A percentile compares a stretch with the other conserved stretches of the same genome.
Conservation (phyloP, 2,797 vertebrate species). For the Melanogrammus aeglefinus region DNA sequence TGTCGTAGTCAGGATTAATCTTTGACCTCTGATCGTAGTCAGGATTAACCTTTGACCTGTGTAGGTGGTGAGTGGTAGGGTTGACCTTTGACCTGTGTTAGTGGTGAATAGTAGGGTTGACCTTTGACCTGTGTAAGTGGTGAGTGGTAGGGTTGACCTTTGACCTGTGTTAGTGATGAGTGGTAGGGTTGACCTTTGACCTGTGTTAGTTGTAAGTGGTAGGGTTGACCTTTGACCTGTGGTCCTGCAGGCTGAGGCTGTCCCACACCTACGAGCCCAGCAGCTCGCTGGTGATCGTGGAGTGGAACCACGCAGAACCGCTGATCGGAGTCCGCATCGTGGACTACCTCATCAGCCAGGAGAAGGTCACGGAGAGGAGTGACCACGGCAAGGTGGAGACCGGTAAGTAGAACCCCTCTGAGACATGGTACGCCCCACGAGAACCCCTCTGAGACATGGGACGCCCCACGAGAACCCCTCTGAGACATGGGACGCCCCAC, state of each 20-base stretch:
- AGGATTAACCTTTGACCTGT: background rate
- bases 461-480: too few relatives aligned
- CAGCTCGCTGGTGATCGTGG: conserved; percentile 93
- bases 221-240: background rate
- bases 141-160: too few relatives aligned
- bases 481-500: too few relatives aligned
- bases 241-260: conserved; percentile 80
- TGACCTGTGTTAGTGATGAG: too few relatives aligned
- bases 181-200: background rate
- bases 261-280: conserved; percentile 92
- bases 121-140: too few relatives aligned
- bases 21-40: background rate
- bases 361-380: conserved; percentile 92
- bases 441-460: background rate
- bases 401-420: conserved; percentile 67
- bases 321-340: conserved; percentile 92
- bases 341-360: conserved; percentile 95
- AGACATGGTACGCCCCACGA: background rate
- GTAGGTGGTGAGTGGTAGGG: background rate
- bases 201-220: background rate
- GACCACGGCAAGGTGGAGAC: conserved; percentile 98
- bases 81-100: background rate
- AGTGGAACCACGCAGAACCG: conserved; percentile 94
- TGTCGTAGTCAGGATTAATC: background rate
- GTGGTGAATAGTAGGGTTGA: too few relatives aligned